Percentiles rank a stretch among this genome's conserved stretches.
Conservation (phyloP, 2,888 invertebrate genomes). For the Zaprionus lineosus region DNA sequence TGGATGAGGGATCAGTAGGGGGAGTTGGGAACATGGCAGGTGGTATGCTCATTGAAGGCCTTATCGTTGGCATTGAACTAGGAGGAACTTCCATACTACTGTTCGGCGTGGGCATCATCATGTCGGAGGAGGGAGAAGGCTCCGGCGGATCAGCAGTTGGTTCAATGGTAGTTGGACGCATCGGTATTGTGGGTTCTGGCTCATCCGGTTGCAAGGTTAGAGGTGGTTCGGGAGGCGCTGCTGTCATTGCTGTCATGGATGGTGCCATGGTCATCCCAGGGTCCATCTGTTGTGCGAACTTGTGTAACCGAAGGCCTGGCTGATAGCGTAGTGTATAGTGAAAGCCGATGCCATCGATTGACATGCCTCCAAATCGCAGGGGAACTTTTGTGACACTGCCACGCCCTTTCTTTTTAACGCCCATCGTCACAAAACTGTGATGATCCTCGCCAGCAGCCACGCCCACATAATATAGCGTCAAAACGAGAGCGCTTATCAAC, state of each 20-base stretch:
- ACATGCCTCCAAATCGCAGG: conserved; percentile 44
- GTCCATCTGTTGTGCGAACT: conserved; percentile 63
- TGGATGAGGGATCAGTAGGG: conserved; percentile 62
- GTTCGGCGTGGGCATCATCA: conserved; percentile 15
- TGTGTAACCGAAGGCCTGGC: conserved; percentile 66
- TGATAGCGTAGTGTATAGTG: conserved; percentile 72
- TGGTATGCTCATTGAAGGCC: conserved; percentile 26
- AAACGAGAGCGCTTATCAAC: conserved; percentile 70
- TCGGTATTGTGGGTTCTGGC: conserved; percentile 63
- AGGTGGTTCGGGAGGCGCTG: conserved; percentile 14
- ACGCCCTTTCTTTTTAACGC: conserved; percentile 23
- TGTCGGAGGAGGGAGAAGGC: conserved; percentile 26
- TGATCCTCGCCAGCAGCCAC: conserved; percentile 32
- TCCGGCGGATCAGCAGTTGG: conserved; percentile 11
- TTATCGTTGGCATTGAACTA: conserved; percentile 17
- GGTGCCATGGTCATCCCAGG: conserved; percentile 30
- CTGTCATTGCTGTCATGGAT: conserved; percentile 35
- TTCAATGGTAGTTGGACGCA: conserved; percentile 46
- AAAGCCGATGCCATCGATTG: conserved; percentile 50
- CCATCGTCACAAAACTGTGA: conserved; percentile 69
- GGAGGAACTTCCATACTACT: conserved; percentile 31
- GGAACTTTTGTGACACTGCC: conserved; percentile 5
- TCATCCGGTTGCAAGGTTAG: conserved; percentile 26
- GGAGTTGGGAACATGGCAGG: conserved; percentile 34
- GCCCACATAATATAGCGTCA: conserved; percentile 73